Conservation (phyloP, 2,888 invertebrate species). For the Watsonalla cultraria region DNA sequence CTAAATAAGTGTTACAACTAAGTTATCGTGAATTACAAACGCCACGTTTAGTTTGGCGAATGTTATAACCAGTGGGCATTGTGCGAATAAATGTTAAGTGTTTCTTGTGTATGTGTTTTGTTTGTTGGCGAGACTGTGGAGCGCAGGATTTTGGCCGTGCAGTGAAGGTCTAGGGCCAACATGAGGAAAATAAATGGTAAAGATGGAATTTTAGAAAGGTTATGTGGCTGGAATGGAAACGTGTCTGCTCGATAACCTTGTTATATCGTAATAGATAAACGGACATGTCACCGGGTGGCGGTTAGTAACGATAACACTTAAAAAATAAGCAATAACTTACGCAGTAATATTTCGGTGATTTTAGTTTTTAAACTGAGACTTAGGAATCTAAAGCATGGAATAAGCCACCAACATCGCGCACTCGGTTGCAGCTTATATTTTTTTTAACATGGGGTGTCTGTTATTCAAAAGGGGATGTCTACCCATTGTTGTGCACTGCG, state of each 20-base stretch:
- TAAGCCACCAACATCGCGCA: constrained; percentile 38
- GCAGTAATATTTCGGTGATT: constrained; percentile 16
- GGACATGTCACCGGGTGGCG: constrained; percentile 36
- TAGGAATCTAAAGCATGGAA: constrained; percentile 22
- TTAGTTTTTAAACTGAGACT: constrained; percentile 1
- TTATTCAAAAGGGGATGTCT: constrained; percentile 43
- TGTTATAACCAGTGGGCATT: constrained; percentile 41
- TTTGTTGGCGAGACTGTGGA: constrained; percentile 56
- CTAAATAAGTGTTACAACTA: constrained; percentile 44
- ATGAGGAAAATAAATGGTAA: constrained; percentile 77
- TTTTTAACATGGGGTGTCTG: constrained; percentile 42
- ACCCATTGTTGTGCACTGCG: constrained; percentile 38
- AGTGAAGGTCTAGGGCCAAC: constrained; percentile 65
- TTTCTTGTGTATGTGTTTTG: constrained; percentile 66
- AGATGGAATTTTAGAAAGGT: constrained; percentile 25
- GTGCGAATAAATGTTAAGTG: constrained; percentile 56
- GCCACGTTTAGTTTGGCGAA: constrained; percentile 25
- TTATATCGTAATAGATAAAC: constrained; percentile 38
- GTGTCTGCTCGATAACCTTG: constrained; percentile 20
- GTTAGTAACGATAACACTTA: constrained; percentile 35
- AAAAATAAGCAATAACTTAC: constrained; percentile 26
- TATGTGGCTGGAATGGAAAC: constrained; percentile 16
- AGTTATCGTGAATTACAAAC: constrained; percentile 30
- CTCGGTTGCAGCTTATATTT: constrained; percentile 34
- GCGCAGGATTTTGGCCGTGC: constrained; percentile 67